A percentile compares a stretch with the other conserved stretches of the same genome.
Conservation (phyloP, 2,888 invertebrate genomes). For the Chymomyza fuscimana region DNA sequence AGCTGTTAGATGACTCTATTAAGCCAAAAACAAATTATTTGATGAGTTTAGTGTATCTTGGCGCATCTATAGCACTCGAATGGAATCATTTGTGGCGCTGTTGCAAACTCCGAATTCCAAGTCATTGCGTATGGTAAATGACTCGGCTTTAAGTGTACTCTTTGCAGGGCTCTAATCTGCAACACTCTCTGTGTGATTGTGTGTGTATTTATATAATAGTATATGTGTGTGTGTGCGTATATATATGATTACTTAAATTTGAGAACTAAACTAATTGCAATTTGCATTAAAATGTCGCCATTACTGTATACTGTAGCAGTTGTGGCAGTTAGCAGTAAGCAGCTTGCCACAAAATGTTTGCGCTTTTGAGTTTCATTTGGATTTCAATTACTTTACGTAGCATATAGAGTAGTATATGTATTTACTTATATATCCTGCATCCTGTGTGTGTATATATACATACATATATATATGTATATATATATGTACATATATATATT, state of each 20-base stretch:
- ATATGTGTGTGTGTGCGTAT: slow-evolving; percentile 18
- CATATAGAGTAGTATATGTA: slow-evolving; percentile 7
- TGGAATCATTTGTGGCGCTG: not conserved
- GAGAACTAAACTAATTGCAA: slow-evolving; percentile 61
- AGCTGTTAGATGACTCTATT: not conserved
- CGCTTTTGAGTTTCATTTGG: slow-evolving; percentile 61
- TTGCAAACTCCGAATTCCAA: not conserved
- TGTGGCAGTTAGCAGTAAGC: slow-evolving; percentile 33
- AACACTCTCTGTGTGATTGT: not conserved
- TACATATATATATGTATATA: slow-evolving; percentile 12
- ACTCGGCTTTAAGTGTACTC: not conserved
- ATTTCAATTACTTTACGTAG: slow-evolving; percentile 44
- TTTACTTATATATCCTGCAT: slow-evolving; percentile 1
- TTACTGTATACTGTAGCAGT: not conserved
- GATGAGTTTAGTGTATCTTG: no score
- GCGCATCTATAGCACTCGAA: no score
- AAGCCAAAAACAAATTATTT: not conserved
- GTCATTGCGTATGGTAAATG: not conserved
- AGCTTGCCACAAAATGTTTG: slow-evolving; percentile 72
- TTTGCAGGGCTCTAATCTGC: not conserved
- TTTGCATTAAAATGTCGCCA: slow-evolving; percentile 33
- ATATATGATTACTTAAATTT: slow-evolving; percentile 56
- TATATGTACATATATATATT: slow-evolving; percentile 14
- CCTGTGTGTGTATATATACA: slow-evolving; percentile 5
- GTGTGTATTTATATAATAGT: not conserved